Evolutionary conservation across 2,888 invertebrate species (phyloP).

Genomic region (Girardia tigrina): DNA sequence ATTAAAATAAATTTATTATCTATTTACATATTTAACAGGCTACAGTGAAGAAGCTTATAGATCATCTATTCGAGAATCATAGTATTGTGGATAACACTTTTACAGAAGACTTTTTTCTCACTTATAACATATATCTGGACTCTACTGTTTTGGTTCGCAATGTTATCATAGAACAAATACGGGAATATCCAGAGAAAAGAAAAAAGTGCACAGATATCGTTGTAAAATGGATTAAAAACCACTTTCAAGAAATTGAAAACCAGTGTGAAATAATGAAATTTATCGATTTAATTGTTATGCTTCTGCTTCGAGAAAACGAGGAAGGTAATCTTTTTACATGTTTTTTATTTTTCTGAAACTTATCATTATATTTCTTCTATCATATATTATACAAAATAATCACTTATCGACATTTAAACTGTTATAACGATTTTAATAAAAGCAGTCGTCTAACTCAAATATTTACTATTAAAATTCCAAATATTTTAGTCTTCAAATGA

Average conservation of each 20-base stretch:
- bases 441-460: no score
- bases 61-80: neutral
- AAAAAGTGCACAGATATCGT: neutral
- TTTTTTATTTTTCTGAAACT: no score
- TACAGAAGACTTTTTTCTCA: conserved; percentile 29
- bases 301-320: neutral
- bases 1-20: no score
- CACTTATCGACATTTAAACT: no score
- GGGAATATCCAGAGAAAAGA: neutral
- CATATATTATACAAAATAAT: no score
- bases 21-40: no score
- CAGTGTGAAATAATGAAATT: neutral
- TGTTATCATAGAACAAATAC: neutral
- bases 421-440: no score
- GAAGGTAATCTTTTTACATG: neutral
- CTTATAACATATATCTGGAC: conserved; percentile 1
- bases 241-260: neutral
- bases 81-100: conserved; percentile 26
- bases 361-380: no score
- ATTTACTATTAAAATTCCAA: no score
- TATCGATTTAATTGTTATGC: neutral
- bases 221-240: conserved; percentile 5
- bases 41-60: neutral
- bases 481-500: no score
- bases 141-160: conserved; percentile 20